phyloP scores from a whole-genome alignment of 2,888 invertebrate genomes.

The Macrophya annulata region DNA sequence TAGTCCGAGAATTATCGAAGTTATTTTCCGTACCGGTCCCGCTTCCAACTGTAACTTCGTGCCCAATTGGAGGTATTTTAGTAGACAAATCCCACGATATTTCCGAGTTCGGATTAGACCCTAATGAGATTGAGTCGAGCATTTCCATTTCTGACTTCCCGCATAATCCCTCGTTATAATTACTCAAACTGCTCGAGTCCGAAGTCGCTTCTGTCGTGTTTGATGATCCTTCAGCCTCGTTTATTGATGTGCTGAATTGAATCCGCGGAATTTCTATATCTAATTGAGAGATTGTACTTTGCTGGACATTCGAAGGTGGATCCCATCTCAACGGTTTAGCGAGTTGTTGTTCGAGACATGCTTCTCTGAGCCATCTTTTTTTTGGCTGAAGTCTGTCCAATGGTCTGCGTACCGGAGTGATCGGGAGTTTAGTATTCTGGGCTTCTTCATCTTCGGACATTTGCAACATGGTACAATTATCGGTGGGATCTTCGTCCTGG shows the following conservation, averaged over 20 bases:
- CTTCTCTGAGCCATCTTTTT: slow-evolving; percentile 84
- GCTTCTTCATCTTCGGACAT: slow-evolving; percentile 76
- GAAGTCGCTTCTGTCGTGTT: neutral
- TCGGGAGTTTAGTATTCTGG: slow-evolving; percentile 69
- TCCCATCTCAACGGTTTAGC: slow-evolving; percentile 82
- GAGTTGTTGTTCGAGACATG: slow-evolving; percentile 80
- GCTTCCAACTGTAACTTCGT: slow-evolving; percentile 25
- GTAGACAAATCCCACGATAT: slow-evolving; percentile 42
- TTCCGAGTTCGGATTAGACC: slow-evolving; percentile 22
- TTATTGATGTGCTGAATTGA: neutral
- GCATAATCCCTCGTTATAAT: neutral
- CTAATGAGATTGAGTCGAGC: slow-evolving; percentile 22
- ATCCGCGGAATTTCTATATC: slow-evolving; percentile 4
- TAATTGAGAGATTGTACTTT: neutral
- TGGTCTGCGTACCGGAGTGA: slow-evolving; percentile 73
- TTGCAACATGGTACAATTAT: slow-evolving; percentile 71
- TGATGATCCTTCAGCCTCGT: neutral
- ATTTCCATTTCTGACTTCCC: slow-evolving; percentile 48
- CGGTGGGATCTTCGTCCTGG: slow-evolving; percentile 75
- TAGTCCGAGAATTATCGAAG: neutral
- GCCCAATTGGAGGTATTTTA: slow-evolving; percentile 27
- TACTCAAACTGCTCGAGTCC: slow-evolving; percentile 29
- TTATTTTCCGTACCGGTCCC: neutral
- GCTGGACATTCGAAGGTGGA: slow-evolving; percentile 8
- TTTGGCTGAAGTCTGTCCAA: slow-evolving; percentile 81